Evolutionary conservation across 2,888 invertebrate species (phyloP).

Genomic region (Drosophila mercatorum): DNA sequence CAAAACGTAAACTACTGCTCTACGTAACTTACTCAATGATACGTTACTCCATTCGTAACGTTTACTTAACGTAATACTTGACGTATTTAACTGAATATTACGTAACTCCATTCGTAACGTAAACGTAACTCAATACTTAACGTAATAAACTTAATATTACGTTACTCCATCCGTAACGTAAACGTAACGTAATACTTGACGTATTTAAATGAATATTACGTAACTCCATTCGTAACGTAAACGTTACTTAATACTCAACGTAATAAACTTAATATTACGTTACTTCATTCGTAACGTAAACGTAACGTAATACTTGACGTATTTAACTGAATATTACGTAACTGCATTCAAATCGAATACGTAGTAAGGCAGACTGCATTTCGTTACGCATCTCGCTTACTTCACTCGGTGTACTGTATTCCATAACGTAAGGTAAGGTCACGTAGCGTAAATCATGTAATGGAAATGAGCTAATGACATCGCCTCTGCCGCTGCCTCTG

Average conservation of each 20-base stretch:
- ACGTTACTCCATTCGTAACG: no score
- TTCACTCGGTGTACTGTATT: neutral
- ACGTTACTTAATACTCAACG: no score
- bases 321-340: neutral
- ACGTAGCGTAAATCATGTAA: constrained; percentile 3
- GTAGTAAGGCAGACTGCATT: neutral
- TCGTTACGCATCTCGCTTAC: neutral
- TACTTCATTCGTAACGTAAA: neutral
- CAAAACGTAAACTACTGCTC: no score
- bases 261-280: no score
- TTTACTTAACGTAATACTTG: no score
- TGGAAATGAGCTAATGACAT: constrained; percentile 6
- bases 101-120: neutral
- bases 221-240: no score
- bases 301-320: no score
- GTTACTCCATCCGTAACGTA: no score
- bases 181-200: no score
- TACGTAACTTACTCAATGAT: no score
- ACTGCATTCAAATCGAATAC: neutral
- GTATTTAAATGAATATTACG: neutral
- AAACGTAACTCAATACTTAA: neutral
- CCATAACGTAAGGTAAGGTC: neutral
- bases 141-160: neutral
- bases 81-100: no score
- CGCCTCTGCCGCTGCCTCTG: neutral